These are phyloP conservation scores for Myotis daubentonii DNA, from an alignment of 2,797 vertebrate species.

Conservation along the genomic window DNA sequence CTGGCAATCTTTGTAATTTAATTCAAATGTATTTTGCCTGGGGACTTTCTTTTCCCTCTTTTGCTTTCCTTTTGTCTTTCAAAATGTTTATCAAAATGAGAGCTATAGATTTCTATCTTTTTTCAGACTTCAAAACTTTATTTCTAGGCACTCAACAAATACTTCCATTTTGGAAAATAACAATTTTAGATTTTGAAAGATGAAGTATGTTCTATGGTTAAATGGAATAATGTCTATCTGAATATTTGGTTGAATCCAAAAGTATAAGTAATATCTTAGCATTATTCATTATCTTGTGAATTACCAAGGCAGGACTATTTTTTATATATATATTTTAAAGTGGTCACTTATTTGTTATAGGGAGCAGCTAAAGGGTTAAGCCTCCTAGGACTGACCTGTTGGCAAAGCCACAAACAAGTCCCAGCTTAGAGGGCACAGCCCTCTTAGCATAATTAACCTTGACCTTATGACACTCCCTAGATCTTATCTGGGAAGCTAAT, in stretches of 20 bases:
- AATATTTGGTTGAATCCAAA: neutral
- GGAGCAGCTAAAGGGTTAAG: too few species aligned
- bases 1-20: neutral
- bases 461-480: too few species aligned
- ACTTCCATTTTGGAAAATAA: neutral
- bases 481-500: too few species aligned
- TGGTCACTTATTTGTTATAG: neutral
- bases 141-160: neutral
- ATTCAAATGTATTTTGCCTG: neutral
- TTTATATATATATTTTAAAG: neutral
- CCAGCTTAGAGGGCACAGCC: too few species aligned
- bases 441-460: too few species aligned
- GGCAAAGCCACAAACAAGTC: too few species aligned
- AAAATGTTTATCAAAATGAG: slow-evolving; percentile 33
- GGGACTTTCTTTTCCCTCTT: neutral
- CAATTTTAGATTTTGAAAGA: neutral
- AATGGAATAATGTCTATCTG: neutral
- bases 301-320: neutral
- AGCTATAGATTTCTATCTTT: neutral
- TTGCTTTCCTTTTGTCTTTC: neutral
- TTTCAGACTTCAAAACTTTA: neutral
- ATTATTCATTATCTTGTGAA: neutral
- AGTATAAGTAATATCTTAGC: neutral
- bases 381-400: too few species aligned
- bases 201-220: neutral